Base-by-base conservation (phyloP, 2,888 invertebrate genomes). In the Cryptocephalus primarius region DNA sequence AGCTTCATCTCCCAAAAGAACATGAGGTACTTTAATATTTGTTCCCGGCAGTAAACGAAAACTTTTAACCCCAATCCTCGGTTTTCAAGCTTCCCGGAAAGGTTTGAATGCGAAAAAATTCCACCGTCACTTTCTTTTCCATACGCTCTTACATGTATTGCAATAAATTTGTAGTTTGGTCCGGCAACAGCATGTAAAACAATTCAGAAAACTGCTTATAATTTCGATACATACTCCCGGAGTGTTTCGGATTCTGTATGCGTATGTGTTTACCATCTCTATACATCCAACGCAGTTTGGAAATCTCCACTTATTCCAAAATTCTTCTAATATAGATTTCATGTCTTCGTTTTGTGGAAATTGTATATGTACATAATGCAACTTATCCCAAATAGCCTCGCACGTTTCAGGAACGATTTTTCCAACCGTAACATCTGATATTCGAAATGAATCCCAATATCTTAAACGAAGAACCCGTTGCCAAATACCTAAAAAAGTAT, bases 1-100 rank as follows among this genome's bases (percentile, higher is more conserved):
- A 31, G 51, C 53, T 44, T 48, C 51, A 47, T 55, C 53, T 36
- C 51, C 55, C 33, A 55, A 44, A 44, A 55, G 42, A 32, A 53
- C 53, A 46, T 46, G 42, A 44, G 53, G 55, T 38, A 46, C 50
- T 49, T 40, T 45, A 38, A 51, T 49, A 43, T 52, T 44, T 40
- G 53, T 50, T 48, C 47, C 49, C 39, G 55, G 53, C 12, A 53
- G 42, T 38, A 42, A 9, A 32, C n/a, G 9, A 45, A 40, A 36
- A 36, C 33, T 11, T 42, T 13, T 33, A 42, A 47, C 41, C 33
- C 33, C 32, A 52, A 41, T 36, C 9, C 40, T 31, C 41, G 33
- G 4, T 40, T 43, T 47, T 54, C 47, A 43, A 52, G 44, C 32
- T 42, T 39, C 33, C 39, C 10, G 39, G 14, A 46, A 43, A 52